Conservation (phyloP, 2,797 vertebrate genomes). For the Gymnothorax javanicus region DNA sequence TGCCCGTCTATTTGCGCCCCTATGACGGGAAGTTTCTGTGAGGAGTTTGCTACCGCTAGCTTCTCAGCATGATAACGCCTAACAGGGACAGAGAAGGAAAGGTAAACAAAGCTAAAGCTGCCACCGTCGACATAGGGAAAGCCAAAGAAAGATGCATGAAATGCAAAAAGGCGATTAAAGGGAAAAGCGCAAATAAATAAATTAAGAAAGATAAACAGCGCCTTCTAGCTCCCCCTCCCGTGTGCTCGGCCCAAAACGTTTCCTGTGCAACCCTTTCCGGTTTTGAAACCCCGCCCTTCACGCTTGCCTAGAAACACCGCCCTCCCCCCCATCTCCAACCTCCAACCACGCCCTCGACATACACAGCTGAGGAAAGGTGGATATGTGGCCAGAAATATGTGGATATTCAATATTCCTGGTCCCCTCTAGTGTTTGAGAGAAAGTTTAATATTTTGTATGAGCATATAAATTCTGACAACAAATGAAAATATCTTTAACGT, state of each 20-base stretch:
- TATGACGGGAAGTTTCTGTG: constrained; percentile 34
- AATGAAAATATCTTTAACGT: not conserved
- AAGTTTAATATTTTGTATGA: not conserved
- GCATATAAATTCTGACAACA: constrained; percentile 39
- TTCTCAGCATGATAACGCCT: not conserved
- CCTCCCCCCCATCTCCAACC: not conserved
- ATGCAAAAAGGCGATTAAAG: not conserved
- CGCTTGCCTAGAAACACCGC: not conserved
- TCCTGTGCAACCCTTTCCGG: constrained; percentile 39
- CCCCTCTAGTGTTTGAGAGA: not conserved
- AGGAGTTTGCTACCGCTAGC: constrained; percentile 31
- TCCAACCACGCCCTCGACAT: not conserved
- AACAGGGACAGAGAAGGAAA: constrained; percentile 15
- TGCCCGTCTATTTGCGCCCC: constrained; percentile 13
- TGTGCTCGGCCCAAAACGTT: constrained; percentile 31
- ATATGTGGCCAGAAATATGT: not conserved
- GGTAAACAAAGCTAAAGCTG: not conserved
- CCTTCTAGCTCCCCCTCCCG: constrained; percentile 36
- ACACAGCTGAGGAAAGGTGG: constrained; percentile 2
- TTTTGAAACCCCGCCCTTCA: constrained; percentile 28
- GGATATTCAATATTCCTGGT: not conserved
- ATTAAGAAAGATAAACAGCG: constrained; percentile 35
- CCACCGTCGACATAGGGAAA: constrained; percentile 6
- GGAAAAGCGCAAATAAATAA: constrained; percentile 24
- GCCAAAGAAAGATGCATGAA: constrained; percentile 15